Evolutionary conservation across 2,888 invertebrate species (phyloP).

Genomic region (Meghimatium bilineatum): DNA sequence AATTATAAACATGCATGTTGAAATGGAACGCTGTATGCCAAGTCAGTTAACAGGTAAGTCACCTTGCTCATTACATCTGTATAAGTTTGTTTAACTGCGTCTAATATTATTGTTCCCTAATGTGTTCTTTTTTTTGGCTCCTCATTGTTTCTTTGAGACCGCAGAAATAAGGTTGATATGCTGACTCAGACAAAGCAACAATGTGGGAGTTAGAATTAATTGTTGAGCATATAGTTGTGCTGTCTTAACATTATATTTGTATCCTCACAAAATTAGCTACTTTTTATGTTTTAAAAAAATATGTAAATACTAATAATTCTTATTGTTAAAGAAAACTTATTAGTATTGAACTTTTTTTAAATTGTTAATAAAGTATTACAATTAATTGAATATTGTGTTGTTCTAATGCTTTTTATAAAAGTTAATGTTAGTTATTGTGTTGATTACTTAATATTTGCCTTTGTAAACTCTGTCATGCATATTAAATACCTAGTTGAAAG

Average conservation of each 20-base stretch:
- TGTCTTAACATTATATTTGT: not conserved
- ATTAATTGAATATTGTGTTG: not conserved
- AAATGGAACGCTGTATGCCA: not conserved
- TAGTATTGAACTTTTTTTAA: not conserved
- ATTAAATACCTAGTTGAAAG: not conserved
- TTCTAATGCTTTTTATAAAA: not conserved
- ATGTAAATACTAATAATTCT: not conserved
- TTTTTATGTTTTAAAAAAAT: not conserved
- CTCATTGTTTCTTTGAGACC: not conserved
- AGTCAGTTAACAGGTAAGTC: not conserved
- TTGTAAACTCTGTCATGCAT: not conserved
- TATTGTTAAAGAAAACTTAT: not conserved
- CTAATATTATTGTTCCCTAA: not conserved
- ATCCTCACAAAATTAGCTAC: not conserved
- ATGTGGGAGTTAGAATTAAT: not conserved
- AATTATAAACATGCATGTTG: not conserved
- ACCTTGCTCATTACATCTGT: not conserved
- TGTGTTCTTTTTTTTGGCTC: not conserved
- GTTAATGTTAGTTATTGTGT: not conserved
- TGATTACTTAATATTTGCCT: not conserved
- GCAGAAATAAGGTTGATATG: not conserved
- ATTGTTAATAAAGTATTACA: not conserved
- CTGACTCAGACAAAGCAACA: not conserved
- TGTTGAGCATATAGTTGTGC: too few relatives aligned
- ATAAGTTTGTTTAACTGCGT: not conserved